Base-by-base conservation (phyloP, 2,113 vertebrate species). In the Gnathonemus longibarbis region DNA sequence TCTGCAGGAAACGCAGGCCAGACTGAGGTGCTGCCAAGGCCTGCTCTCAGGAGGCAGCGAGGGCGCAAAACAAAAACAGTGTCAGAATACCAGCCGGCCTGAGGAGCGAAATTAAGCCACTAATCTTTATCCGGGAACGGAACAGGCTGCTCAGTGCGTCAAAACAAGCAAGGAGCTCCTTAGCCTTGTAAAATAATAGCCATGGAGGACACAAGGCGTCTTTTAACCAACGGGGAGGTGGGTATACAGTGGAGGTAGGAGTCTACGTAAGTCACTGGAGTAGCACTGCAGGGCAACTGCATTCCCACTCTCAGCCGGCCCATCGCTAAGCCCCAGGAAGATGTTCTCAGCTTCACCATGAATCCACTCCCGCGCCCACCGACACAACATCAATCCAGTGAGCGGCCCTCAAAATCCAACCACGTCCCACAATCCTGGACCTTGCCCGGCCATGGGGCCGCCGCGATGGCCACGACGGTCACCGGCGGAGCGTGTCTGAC, bases 81-180 rank as follows among this genome's bases (percentile, higher is more conserved):
- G 70, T 80, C 19, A 46, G 24, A 8, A 83, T 31, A 19, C 17
- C 27, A 66, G 93, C 93, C 92, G 88, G 95, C 94, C 92, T 92
- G 92, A 92, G 93, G 94, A 93, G 95, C 93, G 94, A 93, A 92
- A 88, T 94, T 91, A 91, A 93, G 91, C 91, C 90, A 93, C 94
- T 95, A 94, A 96, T 96, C 96, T 96, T 96, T 95, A 96, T 95
- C 39, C 96, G 94, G 95, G 94, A 93, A 95, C 95, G 91, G 94
- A 95, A 96, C 96, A 96, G 95, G 94, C 94, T 95, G 94, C 96
- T 96, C 95, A 94, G 95, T 95, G 95, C 89, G 93, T 96, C 96
- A 95, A 95, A 96, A 95, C 95, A 94, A 94, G 93, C 92, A 89
- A 92, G 87, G 87, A 24, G 88, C 49, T 85, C 94, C 94, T 91